Conservation (phyloP, 2,113 vertebrate genomes). For the Bos javanicus region DNA sequence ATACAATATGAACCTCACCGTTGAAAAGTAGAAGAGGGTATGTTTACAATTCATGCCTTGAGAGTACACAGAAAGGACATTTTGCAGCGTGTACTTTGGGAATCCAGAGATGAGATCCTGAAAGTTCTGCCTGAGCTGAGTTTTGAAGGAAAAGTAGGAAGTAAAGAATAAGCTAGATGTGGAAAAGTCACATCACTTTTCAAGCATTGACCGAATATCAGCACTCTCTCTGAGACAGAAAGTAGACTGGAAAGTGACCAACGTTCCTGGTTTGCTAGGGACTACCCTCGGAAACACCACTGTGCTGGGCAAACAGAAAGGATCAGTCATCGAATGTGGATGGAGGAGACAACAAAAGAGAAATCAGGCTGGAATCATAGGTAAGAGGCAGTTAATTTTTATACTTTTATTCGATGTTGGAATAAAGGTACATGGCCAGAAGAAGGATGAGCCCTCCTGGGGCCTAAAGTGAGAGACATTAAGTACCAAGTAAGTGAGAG, state of each 20-base stretch:
- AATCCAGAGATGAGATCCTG: background rate
- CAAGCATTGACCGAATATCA: background rate
- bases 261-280: background rate
- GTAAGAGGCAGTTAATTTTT: background rate
- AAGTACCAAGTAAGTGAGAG: background rate
- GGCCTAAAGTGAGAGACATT: background rate
- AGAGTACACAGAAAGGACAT: background rate
- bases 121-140: background rate
- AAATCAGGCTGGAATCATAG: background rate
- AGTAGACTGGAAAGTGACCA: rapidly evolving
- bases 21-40: background rate
- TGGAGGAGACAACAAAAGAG: background rate
- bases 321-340: rapidly evolving
- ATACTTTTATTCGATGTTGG: background rate
- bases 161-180: background rate
- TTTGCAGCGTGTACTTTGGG: background rate
- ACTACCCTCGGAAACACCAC: rapidly evolving
- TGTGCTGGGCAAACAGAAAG: background rate
- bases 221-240: background rate
- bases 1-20: rapidly evolving
- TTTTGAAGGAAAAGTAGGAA: background rate
- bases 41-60: background rate
- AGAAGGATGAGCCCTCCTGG: background rate
- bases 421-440: background rate
- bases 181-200: background rate